These are phyloP conservation scores for Cynocephalus volans DNA, from an alignment of 2,113 vertebrate species.

Conservation along the genomic window DNA sequence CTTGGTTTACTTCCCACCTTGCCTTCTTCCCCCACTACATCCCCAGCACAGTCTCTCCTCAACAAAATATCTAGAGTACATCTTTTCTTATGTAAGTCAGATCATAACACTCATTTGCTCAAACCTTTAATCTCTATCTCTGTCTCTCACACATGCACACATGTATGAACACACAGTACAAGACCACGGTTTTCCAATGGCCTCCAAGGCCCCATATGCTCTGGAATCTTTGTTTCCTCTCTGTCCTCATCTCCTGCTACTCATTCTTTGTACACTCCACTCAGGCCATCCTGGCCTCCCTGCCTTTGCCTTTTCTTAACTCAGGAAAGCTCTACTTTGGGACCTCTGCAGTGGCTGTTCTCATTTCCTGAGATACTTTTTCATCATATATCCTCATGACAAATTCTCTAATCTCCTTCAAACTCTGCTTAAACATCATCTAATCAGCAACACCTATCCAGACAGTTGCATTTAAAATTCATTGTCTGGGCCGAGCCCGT, in stretches of 20 bases:
- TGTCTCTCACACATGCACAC: no score
- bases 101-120: not conserved
- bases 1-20: not conserved
- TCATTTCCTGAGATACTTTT: not conserved
- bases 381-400: not conserved
- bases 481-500: no score
- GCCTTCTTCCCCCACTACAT: no score
- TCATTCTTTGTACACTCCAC: not conserved
- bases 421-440: not conserved
- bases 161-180: not conserved
- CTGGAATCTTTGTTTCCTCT: not conserved
- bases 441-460: not conserved
- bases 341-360: not conserved
- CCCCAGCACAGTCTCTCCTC: not conserved
- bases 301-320: not conserved
- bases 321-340: not conserved
- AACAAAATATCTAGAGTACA: not conserved
- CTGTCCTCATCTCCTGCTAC: not conserved
- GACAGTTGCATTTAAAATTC: not conserved
- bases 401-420: not conserved
- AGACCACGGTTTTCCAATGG: not conserved
- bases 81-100: not conserved
- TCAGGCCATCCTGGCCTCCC: not conserved
- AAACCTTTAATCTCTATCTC: not conserved
- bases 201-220: accelerated